A percentile compares a stretch with the other conserved stretches of the same genome.
These are phyloP conservation scores for Sardinella longiceps DNA, from an alignment of 2,797 vertebrate genomes.

Conservation along the genomic window DNA sequence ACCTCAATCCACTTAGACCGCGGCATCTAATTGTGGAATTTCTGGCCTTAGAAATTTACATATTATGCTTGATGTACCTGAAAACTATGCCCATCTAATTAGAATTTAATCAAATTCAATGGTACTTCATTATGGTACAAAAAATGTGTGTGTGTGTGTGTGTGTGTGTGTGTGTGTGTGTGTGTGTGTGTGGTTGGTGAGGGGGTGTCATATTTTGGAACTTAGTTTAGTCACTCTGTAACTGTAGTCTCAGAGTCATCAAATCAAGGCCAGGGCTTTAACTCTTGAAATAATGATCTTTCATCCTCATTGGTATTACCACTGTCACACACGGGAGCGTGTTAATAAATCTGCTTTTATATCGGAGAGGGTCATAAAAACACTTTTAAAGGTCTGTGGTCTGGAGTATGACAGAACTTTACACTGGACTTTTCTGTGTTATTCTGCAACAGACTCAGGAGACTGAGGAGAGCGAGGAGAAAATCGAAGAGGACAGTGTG, in stretches of 20 bases:
- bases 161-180: no score
- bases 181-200: no score
- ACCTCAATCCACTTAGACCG: not conserved
- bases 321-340: not conserved
- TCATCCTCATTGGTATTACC: not conserved
- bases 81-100: not conserved
- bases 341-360: constrained; percentile 17
- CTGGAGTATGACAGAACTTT: constrained; percentile 13
- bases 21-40: not conserved
- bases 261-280: constrained; percentile 4
- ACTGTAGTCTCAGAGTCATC: not conserved
- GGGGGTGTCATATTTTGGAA: no score
- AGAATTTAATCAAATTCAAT: not conserved
- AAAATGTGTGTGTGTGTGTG: no score
- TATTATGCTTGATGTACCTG: not conserved
- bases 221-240: not conserved
- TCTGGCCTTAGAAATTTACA: not conserved
- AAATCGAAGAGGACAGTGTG: constrained; percentile 16
- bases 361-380: not conserved
- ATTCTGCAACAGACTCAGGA: not conserved
- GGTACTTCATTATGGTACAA: not conserved
- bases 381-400: not conserved
- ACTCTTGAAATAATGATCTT: constrained; percentile 9
- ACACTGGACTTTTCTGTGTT: not conserved
- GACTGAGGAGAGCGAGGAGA: not conserved